These are phyloP conservation scores for Dromius quadrimaculatus DNA, from an alignment of 2,888 invertebrate genomes.

Conservation along the genomic window DNA sequence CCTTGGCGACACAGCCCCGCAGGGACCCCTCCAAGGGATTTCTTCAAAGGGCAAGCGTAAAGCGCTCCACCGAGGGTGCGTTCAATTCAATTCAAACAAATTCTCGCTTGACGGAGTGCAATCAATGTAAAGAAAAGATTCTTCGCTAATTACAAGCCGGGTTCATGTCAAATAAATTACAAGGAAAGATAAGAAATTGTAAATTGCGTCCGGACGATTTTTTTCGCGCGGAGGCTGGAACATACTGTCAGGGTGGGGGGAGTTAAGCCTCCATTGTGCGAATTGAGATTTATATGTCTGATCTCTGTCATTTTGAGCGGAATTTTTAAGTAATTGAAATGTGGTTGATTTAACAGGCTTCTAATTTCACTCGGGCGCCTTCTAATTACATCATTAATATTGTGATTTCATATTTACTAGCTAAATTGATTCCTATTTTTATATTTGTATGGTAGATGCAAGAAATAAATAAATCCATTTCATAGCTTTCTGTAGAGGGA, in stretches of 20 bases:
- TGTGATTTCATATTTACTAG: too few relatives aligned
- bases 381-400: too few relatives aligned
- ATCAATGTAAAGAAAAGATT: constrained; percentile 52
- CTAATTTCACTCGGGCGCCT: too few relatives aligned
- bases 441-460: constrained; percentile 37
- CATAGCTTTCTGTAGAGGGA: constrained; percentile 18
- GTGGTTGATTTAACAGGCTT: too few relatives aligned
- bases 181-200: constrained; percentile 41
- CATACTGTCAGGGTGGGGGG: constrained; percentile 17
- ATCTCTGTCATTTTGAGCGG: background rate
- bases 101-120: constrained; percentile 50
- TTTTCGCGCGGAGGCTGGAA: constrained; percentile 10
- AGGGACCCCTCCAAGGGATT: background rate
- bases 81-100: constrained; percentile 48
- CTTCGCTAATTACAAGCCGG: constrained; percentile 50
- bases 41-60: constrained; percentile 20
- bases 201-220: constrained; percentile 46
- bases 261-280: constrained; percentile 4
- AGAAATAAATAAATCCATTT: constrained; percentile 46
- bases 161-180: constrained; percentile 48
- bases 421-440: too few relatives aligned
- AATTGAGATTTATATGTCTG: constrained; percentile 30
- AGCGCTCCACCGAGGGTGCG: constrained; percentile 18
- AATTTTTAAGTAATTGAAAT: background rate
- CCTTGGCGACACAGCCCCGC: background rate